Percentiles rank a stretch among this genome's conserved stretches.
These are phyloP conservation scores for Percopsis omiscomaycus DNA, from an alignment of 2,797 vertebrate species.

Conservation along the genomic window DNA sequence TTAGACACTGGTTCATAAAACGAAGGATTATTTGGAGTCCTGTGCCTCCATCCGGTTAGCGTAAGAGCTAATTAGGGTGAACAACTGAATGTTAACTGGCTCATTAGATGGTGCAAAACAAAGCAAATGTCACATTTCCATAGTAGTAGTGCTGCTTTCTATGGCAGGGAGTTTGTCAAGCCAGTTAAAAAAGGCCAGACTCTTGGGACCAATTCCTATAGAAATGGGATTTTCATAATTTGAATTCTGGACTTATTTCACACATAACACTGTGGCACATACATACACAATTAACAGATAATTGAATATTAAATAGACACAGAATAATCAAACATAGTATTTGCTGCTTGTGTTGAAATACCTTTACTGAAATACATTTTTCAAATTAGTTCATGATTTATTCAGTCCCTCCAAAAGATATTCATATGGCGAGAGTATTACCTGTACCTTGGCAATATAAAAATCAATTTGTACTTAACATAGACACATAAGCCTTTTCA, in stretches of 20 bases:
- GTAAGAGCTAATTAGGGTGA: slow-evolving; percentile 76
- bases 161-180: slow-evolving; percentile 20
- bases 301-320: neutral
- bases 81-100: slow-evolving; percentile 80
- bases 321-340: neutral
- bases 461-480: slow-evolving; percentile 13
- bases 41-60: slow-evolving; percentile 71
- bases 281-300: neutral
- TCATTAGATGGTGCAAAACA: slow-evolving; percentile 77
- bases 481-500: slow-evolving; percentile 8
- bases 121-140: slow-evolving; percentile 80
- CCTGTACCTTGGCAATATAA: slow-evolving; percentile 4
- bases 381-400: too few species aligned
- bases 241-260: neutral
- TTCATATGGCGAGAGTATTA: neutral
- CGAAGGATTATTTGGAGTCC: slow-evolving; percentile 74
- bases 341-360: neutral
- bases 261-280: neutral
- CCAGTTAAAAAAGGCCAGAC: neutral
- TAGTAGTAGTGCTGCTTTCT: slow-evolving; percentile 42
- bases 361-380: too few species aligned
- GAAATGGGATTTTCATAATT: slow-evolving; percentile 4
- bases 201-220: too few species aligned
- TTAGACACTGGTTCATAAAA: slow-evolving; percentile 72
- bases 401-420: neutral